Conservation (phyloP, 2,888 invertebrate genomes). For the Thymelicus lineola region DNA sequence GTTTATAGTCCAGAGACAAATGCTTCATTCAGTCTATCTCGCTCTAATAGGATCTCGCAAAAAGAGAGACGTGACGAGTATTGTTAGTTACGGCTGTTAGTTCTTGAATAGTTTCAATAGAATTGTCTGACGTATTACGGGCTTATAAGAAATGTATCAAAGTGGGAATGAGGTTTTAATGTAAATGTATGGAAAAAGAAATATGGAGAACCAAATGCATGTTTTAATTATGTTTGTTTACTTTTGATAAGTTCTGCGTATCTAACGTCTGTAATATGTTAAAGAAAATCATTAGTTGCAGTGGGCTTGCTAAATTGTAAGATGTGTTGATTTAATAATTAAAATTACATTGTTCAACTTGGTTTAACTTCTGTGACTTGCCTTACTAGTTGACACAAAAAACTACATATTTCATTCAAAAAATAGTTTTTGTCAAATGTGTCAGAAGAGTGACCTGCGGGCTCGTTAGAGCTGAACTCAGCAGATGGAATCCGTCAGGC, state of each 20-base stretch:
- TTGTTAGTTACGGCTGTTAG: conserved; percentile 26
- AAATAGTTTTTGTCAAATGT: conserved; percentile 3
- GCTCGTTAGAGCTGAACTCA: conserved; percentile 26
- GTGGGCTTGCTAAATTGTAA: no score
- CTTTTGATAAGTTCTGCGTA: no score
- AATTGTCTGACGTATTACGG: conserved; percentile 15
- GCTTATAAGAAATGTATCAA: not conserved
- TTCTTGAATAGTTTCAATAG: conserved; percentile 51
- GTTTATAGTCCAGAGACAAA: conserved; percentile 46
- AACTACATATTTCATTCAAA: not conserved
- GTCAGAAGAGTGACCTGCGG: conserved; percentile 12
- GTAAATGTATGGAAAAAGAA: no score
- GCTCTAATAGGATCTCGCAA: conserved; percentile 55
- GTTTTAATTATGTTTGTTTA: no score
- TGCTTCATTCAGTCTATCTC: conserved; percentile 44
- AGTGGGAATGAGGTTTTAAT: no score
- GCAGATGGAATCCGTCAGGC: conserved; percentile 24
- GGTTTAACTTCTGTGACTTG: no score
- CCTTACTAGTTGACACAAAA: not conserved
- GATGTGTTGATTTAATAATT: no score
- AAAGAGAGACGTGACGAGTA: conserved; percentile 55
- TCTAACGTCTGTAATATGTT: no score
- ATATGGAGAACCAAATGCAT: no score
- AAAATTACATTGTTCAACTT: no score
- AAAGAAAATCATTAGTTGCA: no score